A percentile compares a stretch with the other conserved stretches of the same genome.
phyloP scores from a whole-genome alignment of 2,888 invertebrate genomes.

The Drosophila nr. medialis region DNA sequence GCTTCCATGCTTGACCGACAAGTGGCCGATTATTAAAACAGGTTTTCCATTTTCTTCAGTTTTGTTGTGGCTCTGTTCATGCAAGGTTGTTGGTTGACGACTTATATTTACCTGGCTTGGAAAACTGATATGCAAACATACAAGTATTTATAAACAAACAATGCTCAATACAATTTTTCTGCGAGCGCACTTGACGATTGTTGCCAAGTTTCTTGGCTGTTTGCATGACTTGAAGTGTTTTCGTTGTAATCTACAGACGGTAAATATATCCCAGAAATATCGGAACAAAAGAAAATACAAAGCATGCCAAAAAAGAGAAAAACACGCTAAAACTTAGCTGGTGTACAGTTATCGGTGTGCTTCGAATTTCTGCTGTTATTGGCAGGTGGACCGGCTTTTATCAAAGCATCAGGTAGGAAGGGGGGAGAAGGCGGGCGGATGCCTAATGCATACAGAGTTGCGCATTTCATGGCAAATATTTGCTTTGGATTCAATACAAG shows the following conservation, averaged over 20 bases:
- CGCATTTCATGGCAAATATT: constrained; percentile 31
- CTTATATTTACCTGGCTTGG: constrained; percentile 2
- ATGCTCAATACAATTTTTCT: constrained; percentile 5
- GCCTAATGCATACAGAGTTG: constrained; percentile 11
- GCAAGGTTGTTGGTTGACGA: constrained; percentile 1
- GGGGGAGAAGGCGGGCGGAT: neutral
- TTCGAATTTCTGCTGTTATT: constrained; percentile 6
- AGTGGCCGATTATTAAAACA: constrained; percentile 49
- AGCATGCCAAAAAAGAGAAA: constrained; percentile 12
- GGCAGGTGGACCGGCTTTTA: constrained; percentile 28
- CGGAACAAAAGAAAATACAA: constrained; percentile 2
- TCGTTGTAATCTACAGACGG: constrained; percentile 7
- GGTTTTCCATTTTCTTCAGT: constrained; percentile 28
- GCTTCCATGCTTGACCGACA: constrained; percentile 26
- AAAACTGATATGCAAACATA: neutral
- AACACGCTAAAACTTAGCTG: constrained; percentile 8
- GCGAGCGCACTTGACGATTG: neutral
- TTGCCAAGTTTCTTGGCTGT: constrained; percentile 12
- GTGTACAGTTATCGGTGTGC: constrained; percentile 18
- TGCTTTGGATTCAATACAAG: constrained; percentile 57
- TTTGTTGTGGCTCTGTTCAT: neutral
- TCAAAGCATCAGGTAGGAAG: neutral
- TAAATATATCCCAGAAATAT: constrained; percentile 8
- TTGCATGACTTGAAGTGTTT: constrained; percentile 15
- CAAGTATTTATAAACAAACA: constrained; percentile 1